phyloP scores from a whole-genome alignment of 2,888 invertebrate genomes.

The Allygus modestus region DNA sequence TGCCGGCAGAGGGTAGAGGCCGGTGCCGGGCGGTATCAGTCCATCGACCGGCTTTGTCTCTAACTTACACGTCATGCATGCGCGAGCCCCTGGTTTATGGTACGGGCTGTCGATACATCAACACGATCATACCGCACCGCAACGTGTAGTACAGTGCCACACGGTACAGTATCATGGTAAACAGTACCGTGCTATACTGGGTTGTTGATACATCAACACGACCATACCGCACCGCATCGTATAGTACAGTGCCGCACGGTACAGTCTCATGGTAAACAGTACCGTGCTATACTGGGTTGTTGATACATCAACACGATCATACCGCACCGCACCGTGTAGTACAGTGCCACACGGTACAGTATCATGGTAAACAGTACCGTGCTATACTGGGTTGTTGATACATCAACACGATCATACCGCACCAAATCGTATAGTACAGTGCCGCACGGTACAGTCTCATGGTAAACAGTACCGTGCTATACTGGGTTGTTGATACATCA shows the following conservation, averaged over 20 bases:
- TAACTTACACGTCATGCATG: constrained; percentile 42
- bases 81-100: constrained; percentile 36
- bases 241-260: not conserved
- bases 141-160: not conserved
- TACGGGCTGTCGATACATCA: constrained; percentile 34
- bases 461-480: not conserved
- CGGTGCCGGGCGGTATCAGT: constrained; percentile 18
- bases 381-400: too few species aligned
- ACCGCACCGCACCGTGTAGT: constrained; percentile 6
- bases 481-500: too few species aligned
- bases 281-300: too few species aligned
- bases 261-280: not conserved
- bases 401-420: constrained; percentile 12
- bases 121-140: constrained; percentile 20
- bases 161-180: not conserved
- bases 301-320: not conserved
- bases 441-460: not conserved
- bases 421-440: not conserved
- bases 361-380: not conserved
- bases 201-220: constrained; percentile 28
- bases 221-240: not conserved
- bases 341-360: not conserved
- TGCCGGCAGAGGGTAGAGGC: not conserved
- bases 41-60: constrained; percentile 42
- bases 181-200: not conserved